Evolutionary conservation across 2,797 vertebrate species (phyloP), one percentile per base, ranked within the genome.

Genomic region (Aeoliscus strigatus): DNA sequence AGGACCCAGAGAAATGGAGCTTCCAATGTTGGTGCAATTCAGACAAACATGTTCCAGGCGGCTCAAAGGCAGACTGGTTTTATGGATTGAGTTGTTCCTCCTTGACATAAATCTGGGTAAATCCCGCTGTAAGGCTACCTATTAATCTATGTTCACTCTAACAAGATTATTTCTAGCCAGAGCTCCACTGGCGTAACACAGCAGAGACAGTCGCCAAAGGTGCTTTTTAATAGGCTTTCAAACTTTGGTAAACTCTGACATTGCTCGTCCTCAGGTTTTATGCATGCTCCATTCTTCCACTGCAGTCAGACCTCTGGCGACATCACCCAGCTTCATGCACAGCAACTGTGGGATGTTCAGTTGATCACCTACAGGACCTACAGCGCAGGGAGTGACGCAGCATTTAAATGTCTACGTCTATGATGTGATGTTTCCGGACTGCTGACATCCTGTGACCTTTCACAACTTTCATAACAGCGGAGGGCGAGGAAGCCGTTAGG

Each of bases 191-290:
- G 73, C 32, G 37, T 51, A 50, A 51, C 72, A 66, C 37, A 16
- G 69, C 72, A 54, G 67, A 79, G 63, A 73, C 72, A 56, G 69
- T 39, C 23, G 76, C 68, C 70, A 66, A 74, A 80, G 77, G 73
- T 80, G 75, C 65, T 59, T 64, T 76, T 82, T 74, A 81, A 79
- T 78, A 60, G 66, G 73, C 78, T 80, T 78, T 82, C 64, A 67
- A 73, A 60, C 48, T 42, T 66, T 69, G 36, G 61, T 45, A 23
- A 60, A 66, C 61, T 48, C 34, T 79, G 80, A 81, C 77, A 65
- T 84, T 80, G 72, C 49, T 46, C 30, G 80, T 79, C 74, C 80
- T 82, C 51, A 70, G 68, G 46, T 68, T 55, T 56, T 16, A 38
- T 60, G 61, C 31, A 50, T 44, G 67, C 57, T 37, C 62, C 37